A percentile compares a stretch with the other conserved stretches of the same genome.
phyloP scores from a whole-genome alignment of 2,888 invertebrate genomes.

The Papilio gigon region DNA sequence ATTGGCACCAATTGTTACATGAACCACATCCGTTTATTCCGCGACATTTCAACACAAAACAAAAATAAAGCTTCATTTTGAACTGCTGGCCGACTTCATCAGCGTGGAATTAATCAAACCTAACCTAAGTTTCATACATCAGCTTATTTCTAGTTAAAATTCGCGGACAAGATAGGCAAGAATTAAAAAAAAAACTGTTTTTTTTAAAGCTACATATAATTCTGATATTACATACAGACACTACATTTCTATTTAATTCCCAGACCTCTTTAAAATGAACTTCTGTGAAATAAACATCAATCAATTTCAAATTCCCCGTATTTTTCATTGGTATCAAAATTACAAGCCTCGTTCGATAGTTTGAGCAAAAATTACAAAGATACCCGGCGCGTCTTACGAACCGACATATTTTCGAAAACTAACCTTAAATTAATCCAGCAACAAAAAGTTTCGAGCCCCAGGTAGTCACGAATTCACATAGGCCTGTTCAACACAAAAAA shows the following conservation, averaged over 20 bases:
- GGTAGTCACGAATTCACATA: conserved; percentile 63
- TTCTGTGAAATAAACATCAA: conserved; percentile 1
- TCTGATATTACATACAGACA: no score
- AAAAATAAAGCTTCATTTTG: neutral
- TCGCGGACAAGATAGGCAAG: no score
- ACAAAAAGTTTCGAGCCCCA: conserved; percentile 48
- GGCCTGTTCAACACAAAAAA: conserved; percentile 55
- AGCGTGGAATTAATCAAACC: no score
- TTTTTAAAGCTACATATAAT: no score
- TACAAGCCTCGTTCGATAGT: conserved; percentile 37
- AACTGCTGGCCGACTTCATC: no score
- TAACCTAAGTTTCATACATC: no score
- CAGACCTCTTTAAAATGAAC: neutral
- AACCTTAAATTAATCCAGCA: conserved; percentile 39
- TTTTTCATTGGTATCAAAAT: conserved; percentile 30
- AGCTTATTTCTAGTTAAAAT: no score
- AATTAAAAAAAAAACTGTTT: no score
- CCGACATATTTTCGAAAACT: conserved; percentile 33
- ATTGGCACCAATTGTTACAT: conserved; percentile 15
- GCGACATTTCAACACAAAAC: neutral
- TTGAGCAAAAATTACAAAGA: conserved; percentile 35
- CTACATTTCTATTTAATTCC: no score
- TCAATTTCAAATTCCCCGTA: conserved; percentile 11
- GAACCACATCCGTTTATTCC: conserved; percentile 2
- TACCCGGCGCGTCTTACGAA: conserved; percentile 3